Evolutionary conservation across 2,113 vertebrate genomes (phyloP).

Genomic region (Sakesphorus luctuosus): DNA sequence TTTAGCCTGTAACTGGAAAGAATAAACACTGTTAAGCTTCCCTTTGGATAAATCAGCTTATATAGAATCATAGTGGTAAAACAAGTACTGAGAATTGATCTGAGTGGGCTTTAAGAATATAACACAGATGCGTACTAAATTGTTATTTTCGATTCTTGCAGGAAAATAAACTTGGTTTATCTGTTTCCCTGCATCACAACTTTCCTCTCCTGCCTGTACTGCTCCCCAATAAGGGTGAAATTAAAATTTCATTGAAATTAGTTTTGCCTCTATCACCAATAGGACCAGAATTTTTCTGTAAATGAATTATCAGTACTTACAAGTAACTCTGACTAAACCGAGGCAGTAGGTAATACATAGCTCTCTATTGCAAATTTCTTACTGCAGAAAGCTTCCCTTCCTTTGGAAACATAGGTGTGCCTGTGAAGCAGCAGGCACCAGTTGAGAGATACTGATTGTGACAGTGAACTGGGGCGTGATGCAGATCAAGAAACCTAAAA

Average conservation of each 20-base stretch:
- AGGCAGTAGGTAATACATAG: background rate
- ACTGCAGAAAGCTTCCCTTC: background rate
- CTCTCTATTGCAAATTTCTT: background rate
- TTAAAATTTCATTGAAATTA: background rate
- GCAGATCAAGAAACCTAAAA: background rate
- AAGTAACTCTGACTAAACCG: background rate
- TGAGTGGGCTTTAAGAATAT: background rate
- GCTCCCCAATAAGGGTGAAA: background rate
- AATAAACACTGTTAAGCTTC: background rate
- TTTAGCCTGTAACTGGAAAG: background rate
- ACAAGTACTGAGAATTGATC: background rate
- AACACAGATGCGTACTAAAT: background rate
- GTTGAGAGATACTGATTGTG: background rate
- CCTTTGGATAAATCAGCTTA: background rate
- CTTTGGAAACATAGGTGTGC: background rate
- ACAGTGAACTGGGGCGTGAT: background rate
- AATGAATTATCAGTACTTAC: background rate
- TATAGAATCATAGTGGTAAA: background rate
- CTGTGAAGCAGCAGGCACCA: background rate
- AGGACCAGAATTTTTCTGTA: background rate
- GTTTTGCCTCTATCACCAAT: background rate
- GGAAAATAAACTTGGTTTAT: background rate
- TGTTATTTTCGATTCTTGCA: background rate
- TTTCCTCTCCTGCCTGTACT: background rate
- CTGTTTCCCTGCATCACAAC: background rate